phyloP scores from a whole-genome alignment of 53 echinoderm and acorn worm genomes.

The Pentamera pediparva region DNA sequence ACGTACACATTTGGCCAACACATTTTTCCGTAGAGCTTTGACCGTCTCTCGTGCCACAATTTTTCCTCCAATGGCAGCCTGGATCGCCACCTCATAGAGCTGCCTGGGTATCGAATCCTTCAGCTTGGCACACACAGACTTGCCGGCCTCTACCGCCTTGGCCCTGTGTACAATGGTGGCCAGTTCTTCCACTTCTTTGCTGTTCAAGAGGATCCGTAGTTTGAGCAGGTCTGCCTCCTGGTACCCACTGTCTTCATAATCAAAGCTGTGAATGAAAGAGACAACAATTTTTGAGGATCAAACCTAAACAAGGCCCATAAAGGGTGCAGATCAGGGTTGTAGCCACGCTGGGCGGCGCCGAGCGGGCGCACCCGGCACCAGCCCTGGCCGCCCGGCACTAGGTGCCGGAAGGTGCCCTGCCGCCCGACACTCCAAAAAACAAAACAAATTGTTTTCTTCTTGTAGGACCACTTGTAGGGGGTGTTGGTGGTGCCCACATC shows the following conservation, averaged over 20 bases:
- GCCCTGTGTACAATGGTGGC: conserved; percentile 70
- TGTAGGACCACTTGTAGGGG: no score
- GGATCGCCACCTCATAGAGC: conserved; percentile 92
- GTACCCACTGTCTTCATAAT: conserved; percentile 90
- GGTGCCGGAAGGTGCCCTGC: no score
- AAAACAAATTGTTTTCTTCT: no score
- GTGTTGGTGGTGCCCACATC: no score
- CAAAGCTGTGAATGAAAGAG: conserved; percentile 60
- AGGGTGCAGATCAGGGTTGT: no score
- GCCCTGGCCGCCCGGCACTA: no score
- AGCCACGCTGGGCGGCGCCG: no score
- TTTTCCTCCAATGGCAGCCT: conserved; percentile 73
- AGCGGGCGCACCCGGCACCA: no score
- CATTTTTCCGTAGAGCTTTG: conserved; percentile 78
- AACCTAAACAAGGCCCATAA: neutral
- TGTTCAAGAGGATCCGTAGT: conserved; percentile 81
- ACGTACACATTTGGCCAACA: conserved; percentile 98
- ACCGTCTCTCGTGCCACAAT: conserved; percentile 87
- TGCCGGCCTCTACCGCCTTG: conserved; percentile 70
- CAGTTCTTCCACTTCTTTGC: conserved; percentile 67
- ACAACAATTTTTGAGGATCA: no score
- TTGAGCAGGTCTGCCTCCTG: conserved; percentile 86
- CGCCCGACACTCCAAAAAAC: no score
- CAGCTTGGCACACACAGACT: conserved; percentile 63
- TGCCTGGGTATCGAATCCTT: conserved; percentile 83